These are phyloP conservation scores for Thripadectes ignobilis DNA, from an alignment of 2,797 vertebrate genomes.

Conservation along the genomic window DNA sequence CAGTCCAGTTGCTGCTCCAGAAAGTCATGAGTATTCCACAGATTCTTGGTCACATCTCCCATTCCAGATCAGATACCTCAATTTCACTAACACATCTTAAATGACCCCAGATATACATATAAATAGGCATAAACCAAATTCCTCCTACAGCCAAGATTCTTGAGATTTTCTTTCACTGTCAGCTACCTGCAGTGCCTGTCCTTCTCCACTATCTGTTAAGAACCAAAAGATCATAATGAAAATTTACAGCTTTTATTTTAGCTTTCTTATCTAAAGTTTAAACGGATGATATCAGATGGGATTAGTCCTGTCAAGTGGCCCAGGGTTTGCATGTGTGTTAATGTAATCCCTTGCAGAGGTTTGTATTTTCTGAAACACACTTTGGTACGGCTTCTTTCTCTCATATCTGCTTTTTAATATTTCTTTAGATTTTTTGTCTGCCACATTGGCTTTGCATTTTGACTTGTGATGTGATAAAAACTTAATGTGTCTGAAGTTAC, in stretches of 20 bases:
- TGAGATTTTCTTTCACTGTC: background rate
- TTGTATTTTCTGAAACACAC: background rate
- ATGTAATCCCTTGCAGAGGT: background rate
- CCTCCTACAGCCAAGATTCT: background rate
- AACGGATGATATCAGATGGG: background rate
- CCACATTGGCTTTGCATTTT: background rate
- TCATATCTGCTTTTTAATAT: background rate
- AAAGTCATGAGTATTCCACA: background rate
- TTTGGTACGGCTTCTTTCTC: background rate
- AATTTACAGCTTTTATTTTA: background rate
- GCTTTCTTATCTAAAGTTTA: background rate
- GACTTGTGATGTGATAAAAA: background rate
- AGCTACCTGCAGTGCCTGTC: background rate
- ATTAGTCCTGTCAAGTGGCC: background rate
- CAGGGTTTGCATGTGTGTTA: fast-evolving
- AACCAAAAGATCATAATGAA: background rate
- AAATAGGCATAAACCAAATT: background rate
- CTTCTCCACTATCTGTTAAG: background rate
- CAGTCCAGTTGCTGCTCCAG: background rate
- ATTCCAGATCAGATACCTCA: background rate
- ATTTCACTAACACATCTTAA: background rate
- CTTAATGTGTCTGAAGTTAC: background rate
- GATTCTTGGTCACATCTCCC: background rate
- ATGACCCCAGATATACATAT: background rate
- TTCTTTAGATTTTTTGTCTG: background rate